Evolutionary conservation across 2,888 invertebrate genomes (phyloP).

Genomic region (Podabrus alpinus): DNA sequence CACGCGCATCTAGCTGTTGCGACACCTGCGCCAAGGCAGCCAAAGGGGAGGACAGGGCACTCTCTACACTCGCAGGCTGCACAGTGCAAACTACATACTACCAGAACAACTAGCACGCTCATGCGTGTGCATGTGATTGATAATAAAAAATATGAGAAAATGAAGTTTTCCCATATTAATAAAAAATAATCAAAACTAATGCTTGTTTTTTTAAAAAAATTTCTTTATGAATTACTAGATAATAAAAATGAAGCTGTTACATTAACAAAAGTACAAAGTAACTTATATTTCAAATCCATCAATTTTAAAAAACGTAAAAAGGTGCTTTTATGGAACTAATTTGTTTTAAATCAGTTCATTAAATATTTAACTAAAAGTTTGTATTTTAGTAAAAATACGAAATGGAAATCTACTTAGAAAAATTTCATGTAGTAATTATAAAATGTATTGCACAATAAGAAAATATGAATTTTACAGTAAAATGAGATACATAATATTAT

Average conservation of each 20-base stretch:
- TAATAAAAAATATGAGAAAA: slow-evolving; percentile 6
- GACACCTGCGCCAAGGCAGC: slow-evolving; percentile 56
- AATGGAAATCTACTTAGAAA: neutral
- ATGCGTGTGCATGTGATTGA: slow-evolving; percentile 41
- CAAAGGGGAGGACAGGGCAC: slow-evolving; percentile 54
- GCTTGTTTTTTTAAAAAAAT: neutral
- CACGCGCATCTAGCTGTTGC: slow-evolving; percentile 55
- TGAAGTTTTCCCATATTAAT: neutral
- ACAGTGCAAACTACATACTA: slow-evolving; percentile 51
- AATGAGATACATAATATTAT: too few relatives aligned
- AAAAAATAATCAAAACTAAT: slow-evolving; percentile 3
- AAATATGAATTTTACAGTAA: too few relatives aligned
- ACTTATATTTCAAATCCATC: slow-evolving; percentile 5
- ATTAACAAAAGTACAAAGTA: neutral
- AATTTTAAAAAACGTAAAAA: neutral
- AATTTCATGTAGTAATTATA: too few relatives aligned
- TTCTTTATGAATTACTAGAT: neutral
- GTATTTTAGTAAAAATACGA: too few relatives aligned
- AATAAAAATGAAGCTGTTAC: neutral
- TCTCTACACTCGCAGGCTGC: slow-evolving; percentile 50
- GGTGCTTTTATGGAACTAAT: neutral
- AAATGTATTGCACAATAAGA: too few relatives aligned
- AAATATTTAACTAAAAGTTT: too few relatives aligned
- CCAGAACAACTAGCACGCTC: slow-evolving; percentile 49
- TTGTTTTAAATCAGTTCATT: too few relatives aligned